These are phyloP conservation scores for Lamellibrachia satsuma DNA, from an alignment of 2,888 invertebrate species.

Conservation along the genomic window DNA sequence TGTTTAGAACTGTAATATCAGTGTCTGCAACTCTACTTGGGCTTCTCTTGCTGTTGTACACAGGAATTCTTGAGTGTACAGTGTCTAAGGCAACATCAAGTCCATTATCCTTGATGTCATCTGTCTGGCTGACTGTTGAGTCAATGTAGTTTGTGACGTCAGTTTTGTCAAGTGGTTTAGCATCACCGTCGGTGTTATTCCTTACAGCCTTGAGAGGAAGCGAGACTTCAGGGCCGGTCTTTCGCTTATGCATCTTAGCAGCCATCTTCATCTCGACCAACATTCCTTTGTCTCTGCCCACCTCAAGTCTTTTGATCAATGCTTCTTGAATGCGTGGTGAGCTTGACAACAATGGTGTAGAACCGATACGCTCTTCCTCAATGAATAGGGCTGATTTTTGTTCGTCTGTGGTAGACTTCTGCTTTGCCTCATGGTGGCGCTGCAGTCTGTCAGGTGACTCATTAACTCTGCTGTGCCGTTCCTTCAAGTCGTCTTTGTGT, in stretches of 20 bases:
- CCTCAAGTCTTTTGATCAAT: constrained; percentile 28
- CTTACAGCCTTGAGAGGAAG: constrained; percentile 25
- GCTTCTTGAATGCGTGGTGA: constrained; percentile 33
- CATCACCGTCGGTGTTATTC: not conserved
- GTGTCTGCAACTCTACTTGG: not conserved
- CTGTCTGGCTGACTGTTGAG: not conserved
- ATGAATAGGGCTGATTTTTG: not conserved
- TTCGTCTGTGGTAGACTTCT: not conserved
- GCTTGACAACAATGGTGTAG: not conserved
- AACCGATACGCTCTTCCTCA: not conserved
- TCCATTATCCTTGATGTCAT: not conserved
- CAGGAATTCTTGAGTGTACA: not conserved
- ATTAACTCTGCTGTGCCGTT: not conserved
- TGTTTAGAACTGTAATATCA: not conserved
- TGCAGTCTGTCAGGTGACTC: not conserved
- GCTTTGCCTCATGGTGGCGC: not conserved
- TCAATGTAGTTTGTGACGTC: not conserved
- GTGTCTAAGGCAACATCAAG: not conserved
- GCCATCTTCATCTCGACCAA: constrained; percentile 31
- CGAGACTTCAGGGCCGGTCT: constrained; percentile 22
- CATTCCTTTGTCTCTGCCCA: constrained; percentile 27
- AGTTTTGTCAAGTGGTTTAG: not conserved
- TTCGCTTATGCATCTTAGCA: constrained; percentile 33
- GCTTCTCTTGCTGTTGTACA: not conserved
- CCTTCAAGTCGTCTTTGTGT: not conserved